Evolutionary conservation across 2,113 vertebrate species (phyloP).

Genomic region (Pristiophorus japonicus): DNA sequence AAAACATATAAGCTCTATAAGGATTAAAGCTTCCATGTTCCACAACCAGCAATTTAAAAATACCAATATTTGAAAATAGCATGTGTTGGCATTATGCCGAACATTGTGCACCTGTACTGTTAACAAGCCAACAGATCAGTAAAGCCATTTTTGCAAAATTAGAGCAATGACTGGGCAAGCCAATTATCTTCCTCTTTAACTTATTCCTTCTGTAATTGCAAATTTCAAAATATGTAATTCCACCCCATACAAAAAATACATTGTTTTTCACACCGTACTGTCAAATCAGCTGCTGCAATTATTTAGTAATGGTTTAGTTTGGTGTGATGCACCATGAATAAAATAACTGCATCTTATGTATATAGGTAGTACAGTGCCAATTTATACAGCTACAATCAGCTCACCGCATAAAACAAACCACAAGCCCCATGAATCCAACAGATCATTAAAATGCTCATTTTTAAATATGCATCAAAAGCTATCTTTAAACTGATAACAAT

Average conservation of each 20-base stretch:
- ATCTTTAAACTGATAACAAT: neutral
- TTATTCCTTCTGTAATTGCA: neutral
- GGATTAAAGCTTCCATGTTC: neutral
- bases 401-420: neutral
- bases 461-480: neutral
- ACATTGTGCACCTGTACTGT: neutral
- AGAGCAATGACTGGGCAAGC: neutral
- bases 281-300: neutral
- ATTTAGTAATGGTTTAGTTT: neutral
- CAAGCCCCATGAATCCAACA: neutral
- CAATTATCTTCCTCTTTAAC: neutral
- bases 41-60: neutral
- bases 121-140: neutral
- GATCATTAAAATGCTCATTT: neutral
- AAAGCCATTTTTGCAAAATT: neutral
- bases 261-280: neutral
- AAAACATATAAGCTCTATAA: neutral
- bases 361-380: neutral
- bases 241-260: neutral
- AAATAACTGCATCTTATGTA: neutral
- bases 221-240: neutral
- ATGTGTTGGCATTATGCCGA: neutral
- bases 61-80: neutral
- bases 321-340: neutral
- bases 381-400: neutral